Evolutionary conservation across 2,888 invertebrate species (phyloP).

Genomic region (Aleiodes testaceus): DNA sequence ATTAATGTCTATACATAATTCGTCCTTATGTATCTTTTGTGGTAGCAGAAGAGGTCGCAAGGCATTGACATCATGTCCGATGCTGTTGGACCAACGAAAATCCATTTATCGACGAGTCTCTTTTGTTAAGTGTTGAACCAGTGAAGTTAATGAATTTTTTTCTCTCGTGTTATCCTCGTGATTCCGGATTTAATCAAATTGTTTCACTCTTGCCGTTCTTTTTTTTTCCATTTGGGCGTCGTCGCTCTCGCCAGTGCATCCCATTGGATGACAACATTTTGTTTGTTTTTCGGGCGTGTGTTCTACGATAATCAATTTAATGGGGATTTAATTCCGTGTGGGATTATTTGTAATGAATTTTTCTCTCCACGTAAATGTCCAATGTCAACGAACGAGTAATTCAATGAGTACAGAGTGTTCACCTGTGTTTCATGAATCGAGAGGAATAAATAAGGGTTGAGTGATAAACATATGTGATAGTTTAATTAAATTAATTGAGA

Average conservation of each 20-base stretch:
- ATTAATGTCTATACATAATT: neutral
- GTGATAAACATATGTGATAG: neutral
- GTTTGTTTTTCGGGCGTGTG: too few species aligned
- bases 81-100: constrained; percentile 15
- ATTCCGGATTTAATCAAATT: too few species aligned
- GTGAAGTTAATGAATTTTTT: constrained; percentile 5
- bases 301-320: too few species aligned
- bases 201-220: too few species aligned
- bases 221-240: constrained; percentile 28
- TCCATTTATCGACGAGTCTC: constrained; percentile 22
- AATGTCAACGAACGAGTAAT: too few species aligned
- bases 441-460: too few species aligned
- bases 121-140: neutral
- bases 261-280: too few species aligned
- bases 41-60: constrained; percentile 11
- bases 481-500: neutral
- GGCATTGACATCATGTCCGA: constrained; percentile 25
- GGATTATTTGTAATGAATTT: too few species aligned
- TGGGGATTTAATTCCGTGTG: too few species aligned
- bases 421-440: too few species aligned
- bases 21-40: constrained; percentile 11
- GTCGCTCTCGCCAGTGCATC: constrained; percentile 6
- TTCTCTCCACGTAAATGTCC: too few species aligned
- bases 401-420: too few species aligned
- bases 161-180: neutral